Percentiles rank a stretch among this genome's conserved stretches.
These are phyloP conservation scores for Artibeus jamaicensis DNA, from an alignment of 2,797 vertebrate species.

Conservation along the genomic window DNA sequence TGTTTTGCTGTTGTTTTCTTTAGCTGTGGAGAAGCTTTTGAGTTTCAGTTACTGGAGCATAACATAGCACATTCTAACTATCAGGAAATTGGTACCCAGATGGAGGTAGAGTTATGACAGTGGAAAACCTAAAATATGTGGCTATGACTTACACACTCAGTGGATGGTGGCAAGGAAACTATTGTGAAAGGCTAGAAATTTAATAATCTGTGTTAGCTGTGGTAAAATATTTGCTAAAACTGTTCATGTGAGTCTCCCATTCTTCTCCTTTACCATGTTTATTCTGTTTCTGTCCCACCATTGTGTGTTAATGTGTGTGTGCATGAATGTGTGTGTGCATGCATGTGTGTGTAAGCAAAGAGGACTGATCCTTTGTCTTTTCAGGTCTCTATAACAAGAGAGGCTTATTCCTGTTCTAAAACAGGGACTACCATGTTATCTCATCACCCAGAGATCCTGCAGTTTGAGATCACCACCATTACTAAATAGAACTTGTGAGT, in stretches of 20 bases:
- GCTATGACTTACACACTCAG: neutral
- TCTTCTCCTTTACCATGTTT: neutral
- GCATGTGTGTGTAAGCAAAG: neutral
- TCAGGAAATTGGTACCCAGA: neutral
- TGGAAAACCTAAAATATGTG: constrained; percentile 18
- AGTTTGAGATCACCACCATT: neutral
- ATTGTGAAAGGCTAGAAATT: neutral
- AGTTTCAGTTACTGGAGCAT: neutral
- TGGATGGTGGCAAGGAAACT: neutral
- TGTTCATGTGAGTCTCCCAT: neutral
- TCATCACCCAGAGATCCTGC: neutral
- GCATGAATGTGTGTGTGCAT: neutral
- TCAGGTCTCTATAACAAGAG: neutral
- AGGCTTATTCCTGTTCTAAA: neutral
- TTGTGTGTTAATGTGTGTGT: neutral
- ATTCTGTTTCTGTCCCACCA: neutral
- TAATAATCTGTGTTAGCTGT: neutral
- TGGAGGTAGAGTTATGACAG: neutral
- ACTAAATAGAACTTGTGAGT: neutral
- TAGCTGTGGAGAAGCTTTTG: neutral
- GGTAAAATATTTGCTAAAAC: constrained; percentile 32
- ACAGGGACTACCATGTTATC: neutral
- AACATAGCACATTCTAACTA: neutral
- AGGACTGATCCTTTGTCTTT: neutral
- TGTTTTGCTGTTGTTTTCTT: too few relatives aligned